phyloP scores from a whole-genome alignment of 2,113 vertebrate genomes.

The Ictalurus punctatus region DNA sequence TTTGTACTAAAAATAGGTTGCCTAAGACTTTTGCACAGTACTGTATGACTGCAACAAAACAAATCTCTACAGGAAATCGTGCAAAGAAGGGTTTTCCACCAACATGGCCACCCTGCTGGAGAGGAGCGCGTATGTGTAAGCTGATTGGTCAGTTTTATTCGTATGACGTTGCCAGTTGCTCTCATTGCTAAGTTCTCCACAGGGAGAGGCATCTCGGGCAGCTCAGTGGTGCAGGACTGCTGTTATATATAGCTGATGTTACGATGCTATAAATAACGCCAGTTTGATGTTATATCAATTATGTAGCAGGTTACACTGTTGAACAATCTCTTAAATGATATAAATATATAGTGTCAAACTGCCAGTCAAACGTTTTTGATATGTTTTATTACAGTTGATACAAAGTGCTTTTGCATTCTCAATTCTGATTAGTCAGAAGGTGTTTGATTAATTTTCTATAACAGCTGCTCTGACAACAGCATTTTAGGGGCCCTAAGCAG shows the following conservation, averaged over 20 bases:
- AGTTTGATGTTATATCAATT: neutral
- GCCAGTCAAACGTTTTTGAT: neutral
- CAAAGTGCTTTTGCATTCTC: neutral
- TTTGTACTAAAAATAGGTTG: too few species aligned
- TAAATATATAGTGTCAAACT: neutral
- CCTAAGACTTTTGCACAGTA: too few species aligned
- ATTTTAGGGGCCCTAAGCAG: too few species aligned
- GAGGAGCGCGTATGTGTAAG: neutral
- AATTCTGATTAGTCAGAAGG: neutral
- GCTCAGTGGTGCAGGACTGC: neutral
- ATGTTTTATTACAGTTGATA: neutral
- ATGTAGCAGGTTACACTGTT: neutral
- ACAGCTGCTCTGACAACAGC: neutral
- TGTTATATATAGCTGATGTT: slow-evolving; percentile 9
- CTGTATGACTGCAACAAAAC: neutral
- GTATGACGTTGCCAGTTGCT: slow-evolving; percentile 5
- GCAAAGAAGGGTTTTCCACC: neutral
- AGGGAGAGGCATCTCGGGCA: neutral
- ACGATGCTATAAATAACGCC: neutral
- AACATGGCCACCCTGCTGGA: slow-evolving; percentile 46
- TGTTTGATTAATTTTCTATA: neutral
- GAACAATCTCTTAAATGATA: neutral
- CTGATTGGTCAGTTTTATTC: slow-evolving; percentile 42
- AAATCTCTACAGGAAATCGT: neutral
- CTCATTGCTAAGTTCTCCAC: slow-evolving; percentile 28